Base-by-base conservation (phyloP, 1,140 invertebrate genomes). In the Lamellibrachia luymesi region DNA sequence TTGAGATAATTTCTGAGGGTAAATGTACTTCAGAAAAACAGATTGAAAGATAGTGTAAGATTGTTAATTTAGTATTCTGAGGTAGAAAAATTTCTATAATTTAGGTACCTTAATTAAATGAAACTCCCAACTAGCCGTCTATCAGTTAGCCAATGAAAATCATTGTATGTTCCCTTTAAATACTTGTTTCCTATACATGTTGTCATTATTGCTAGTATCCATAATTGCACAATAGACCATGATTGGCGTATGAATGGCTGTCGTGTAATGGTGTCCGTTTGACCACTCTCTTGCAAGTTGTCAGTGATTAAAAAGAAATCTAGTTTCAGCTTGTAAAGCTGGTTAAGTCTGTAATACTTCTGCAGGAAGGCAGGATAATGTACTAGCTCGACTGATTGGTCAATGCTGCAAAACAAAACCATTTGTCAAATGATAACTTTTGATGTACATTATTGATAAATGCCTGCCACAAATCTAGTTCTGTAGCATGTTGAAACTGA, bases 61-160 rank as follows among this genome's bases (percentile, higher is more conserved):
- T 38, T 38, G 38, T 38, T 38, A 38, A 38, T 38, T 38, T 38
- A 38, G 38, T 38, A 38, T 38, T 38, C 38, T 38, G 38, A 38
- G 38, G 38, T 38, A 38, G 38, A 38, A 38, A 38, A 38, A 38
- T 38, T 38, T 38, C 0, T 38, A 38, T 38, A 38, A 38, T 38
- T 38, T 38, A 38, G 38, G 38, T 1, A 1, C 38, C 38, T 38
- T 38, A 38, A 38, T 38, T 38, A 38, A 38, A 38, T 38, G 38
- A 38, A 97, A 94, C 51, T 56, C 27, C 27, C 27, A 93, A 50
- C 50, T 92, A 52, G 90, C 90, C 6, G 90, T 8, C 22, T 13
- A 56, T 13, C 6, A 22, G 64, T 56, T 56, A 56, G 52, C 13
- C 6, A 56, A 13, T 22, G 64, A 80, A 80, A 80, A 80, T 38